phyloP scores from a whole-genome alignment of 1,140 invertebrate genomes.

The Drosophila parabipectinata region DNA sequence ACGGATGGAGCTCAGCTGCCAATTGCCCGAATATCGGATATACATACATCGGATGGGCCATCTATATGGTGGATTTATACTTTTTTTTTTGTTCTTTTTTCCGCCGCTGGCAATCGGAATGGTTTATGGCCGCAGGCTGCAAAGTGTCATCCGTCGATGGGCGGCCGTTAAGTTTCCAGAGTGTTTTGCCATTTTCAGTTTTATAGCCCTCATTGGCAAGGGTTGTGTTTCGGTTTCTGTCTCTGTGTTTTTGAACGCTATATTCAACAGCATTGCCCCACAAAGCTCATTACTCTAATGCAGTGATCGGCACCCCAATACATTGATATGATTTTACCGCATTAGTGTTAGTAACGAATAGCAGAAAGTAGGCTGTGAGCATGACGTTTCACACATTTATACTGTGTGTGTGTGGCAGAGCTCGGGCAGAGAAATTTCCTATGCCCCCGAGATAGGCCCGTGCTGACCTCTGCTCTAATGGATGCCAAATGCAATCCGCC shows the following conservation, averaged over 20 bases:
- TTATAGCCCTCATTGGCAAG: conserved; percentile 45
- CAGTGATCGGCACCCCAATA: no score
- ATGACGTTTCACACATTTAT: no score
- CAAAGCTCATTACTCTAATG: conserved; percentile 80
- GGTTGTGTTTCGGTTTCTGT: conserved; percentile 17
- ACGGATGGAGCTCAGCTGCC: conserved; percentile 52
- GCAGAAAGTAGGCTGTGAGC: no score
- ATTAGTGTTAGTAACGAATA: no score
- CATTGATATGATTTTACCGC: no score
- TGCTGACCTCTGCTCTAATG: no score
- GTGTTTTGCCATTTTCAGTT: conserved; percentile 67
- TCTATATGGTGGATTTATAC: conserved; percentile 24
- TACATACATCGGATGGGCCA: not conserved
- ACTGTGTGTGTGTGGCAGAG: no score
- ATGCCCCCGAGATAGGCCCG: no score
- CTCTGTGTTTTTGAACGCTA: not conserved
- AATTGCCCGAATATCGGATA: conserved; percentile 23
- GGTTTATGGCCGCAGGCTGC: conserved; percentile 72
- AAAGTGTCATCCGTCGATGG: conserved; percentile 78
- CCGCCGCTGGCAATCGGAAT: conserved; percentile 58
- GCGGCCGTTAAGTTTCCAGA: conserved; percentile 70
- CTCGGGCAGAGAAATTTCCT: no score
- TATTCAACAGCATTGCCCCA: not conserved
- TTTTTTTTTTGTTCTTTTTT: conserved; percentile 27
- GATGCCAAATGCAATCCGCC: conserved; percentile 37